These are phyloP conservation scores for Sarcophaga variegata DNA, from an alignment of 2,888 invertebrate species.

Conservation along the genomic window DNA sequence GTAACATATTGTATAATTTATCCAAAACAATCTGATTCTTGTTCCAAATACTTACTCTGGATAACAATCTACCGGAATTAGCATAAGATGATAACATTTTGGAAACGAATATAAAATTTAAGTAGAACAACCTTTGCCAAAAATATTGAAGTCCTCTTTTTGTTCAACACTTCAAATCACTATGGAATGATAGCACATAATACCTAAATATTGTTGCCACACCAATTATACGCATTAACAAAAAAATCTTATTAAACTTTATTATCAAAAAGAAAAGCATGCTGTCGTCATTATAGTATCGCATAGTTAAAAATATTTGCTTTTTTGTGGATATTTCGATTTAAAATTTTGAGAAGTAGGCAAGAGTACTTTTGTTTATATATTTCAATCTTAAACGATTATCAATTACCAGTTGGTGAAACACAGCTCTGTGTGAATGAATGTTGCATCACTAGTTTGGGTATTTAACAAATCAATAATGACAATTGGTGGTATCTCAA, in stretches of 20 bases:
- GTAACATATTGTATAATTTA: neutral
- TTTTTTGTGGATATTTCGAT: no score
- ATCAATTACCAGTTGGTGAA: neutral
- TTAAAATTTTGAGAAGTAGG: no score
- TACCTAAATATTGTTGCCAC: neutral
- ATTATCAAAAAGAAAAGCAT: neutral
- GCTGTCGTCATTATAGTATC: no score
- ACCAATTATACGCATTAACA: neutral
- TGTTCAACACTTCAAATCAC: neutral
- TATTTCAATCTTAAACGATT: neutral
- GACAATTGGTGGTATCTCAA: conserved; percentile 50
- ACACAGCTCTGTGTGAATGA: neutral
- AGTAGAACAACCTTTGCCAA: conserved; percentile 53
- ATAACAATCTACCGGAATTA: conserved; percentile 58
- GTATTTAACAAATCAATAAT: conserved; percentile 65
- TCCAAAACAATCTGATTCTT: neutral
- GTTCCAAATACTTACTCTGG: conserved; percentile 41
- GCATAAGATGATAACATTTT: conserved; percentile 63
- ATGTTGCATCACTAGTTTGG: conserved; percentile 21
- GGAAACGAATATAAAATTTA: conserved; percentile 28
- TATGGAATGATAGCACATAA: conserved; percentile 14
- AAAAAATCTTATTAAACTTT: neutral
- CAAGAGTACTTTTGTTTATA: no score
- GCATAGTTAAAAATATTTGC: no score
- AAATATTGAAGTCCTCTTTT: conserved; percentile 31